phyloP scores from a whole-genome alignment of 2,888 invertebrate genomes.

The Cheilosia vulpina region DNA sequence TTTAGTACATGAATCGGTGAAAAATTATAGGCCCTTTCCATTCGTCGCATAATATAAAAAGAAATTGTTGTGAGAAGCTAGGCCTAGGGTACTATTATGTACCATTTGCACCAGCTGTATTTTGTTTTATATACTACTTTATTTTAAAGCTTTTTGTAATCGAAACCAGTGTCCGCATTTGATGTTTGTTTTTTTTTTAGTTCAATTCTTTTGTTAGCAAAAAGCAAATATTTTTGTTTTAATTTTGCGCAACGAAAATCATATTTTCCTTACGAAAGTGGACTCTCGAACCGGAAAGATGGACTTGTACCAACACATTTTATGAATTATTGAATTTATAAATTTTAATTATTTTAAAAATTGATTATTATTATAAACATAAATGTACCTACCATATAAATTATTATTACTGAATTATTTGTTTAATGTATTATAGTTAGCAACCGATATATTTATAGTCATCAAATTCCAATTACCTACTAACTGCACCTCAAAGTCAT shows the following conservation, averaged over 20 bases:
- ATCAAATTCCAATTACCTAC: constrained; percentile 20
- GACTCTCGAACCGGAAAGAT: constrained; percentile 19
- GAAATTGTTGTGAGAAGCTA: no score
- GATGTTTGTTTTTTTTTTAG: constrained; percentile 33
- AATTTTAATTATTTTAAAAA: constrained; percentile 32
- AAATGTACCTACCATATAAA: background rate
- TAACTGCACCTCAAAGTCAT: constrained; percentile 36
- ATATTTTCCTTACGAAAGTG: constrained; percentile 8
- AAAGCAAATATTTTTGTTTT: constrained; percentile 53
- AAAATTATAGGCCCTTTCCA: no score
- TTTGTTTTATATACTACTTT: background rate
- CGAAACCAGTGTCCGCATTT: constrained; percentile 37
- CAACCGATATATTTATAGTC: constrained; percentile 17
- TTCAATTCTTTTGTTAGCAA: constrained; percentile 39
- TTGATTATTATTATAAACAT: background rate
- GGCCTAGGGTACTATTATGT: background rate
- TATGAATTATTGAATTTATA: background rate
- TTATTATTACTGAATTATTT: constrained; percentile 12
- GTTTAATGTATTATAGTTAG: constrained; percentile 37
- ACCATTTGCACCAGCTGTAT: no score
- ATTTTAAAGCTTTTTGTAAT: constrained; percentile 38
- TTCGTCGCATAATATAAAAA: no score
- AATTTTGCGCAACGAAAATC: constrained; percentile 55
- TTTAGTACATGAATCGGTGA: no score
- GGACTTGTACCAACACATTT: constrained; percentile 23